These are phyloP conservation scores for Drosophila santomea DNA, from an alignment of 1,140 invertebrate genomes.

Conservation along the genomic window DNA sequence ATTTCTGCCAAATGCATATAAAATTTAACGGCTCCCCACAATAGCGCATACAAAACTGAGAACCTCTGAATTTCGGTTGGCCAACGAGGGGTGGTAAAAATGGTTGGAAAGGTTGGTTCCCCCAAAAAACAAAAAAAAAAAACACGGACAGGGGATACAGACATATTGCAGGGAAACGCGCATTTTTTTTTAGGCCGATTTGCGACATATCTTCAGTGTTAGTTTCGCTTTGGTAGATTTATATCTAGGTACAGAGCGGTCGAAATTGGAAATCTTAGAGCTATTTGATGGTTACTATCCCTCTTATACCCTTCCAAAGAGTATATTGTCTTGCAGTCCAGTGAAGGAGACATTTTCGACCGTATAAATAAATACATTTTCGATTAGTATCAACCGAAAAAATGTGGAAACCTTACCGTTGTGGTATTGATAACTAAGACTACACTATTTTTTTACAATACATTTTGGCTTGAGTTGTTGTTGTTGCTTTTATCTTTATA, in stretches of 20 bases:
- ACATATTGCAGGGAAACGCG: slow-evolving; percentile 34
- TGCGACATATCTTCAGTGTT: slow-evolving; percentile 34
- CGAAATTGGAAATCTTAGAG: neutral
- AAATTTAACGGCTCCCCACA: slow-evolving; percentile 69
- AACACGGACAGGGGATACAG: slow-evolving; percentile 23
- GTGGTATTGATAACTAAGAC: too few species aligned
- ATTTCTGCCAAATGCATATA: slow-evolving; percentile 76
- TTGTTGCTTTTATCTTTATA: too few species aligned
- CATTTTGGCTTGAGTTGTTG: too few species aligned
- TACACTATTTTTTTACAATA: too few species aligned
- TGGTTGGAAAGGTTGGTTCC: neutral
- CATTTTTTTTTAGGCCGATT: slow-evolving; percentile 78
- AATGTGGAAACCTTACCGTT: too few species aligned
- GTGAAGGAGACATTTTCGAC: too few species aligned
- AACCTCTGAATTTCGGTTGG: slow-evolving; percentile 31
- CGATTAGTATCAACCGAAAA: too few species aligned
- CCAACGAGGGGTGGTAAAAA: neutral
- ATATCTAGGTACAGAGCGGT: too few species aligned
- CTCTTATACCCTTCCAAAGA: too few species aligned
- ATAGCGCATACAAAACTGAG: slow-evolving; percentile 37
- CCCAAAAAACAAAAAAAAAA: slow-evolving; percentile 13
- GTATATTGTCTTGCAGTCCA: too few species aligned
- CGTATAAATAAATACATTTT: too few species aligned
- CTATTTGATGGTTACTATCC: neutral
- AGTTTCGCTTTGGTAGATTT: neutral